Percentiles rank a stretch among this genome's conserved stretches.
Conservation (phyloP, 2,113 vertebrate genomes). For the Anser cygnoides region DNA sequence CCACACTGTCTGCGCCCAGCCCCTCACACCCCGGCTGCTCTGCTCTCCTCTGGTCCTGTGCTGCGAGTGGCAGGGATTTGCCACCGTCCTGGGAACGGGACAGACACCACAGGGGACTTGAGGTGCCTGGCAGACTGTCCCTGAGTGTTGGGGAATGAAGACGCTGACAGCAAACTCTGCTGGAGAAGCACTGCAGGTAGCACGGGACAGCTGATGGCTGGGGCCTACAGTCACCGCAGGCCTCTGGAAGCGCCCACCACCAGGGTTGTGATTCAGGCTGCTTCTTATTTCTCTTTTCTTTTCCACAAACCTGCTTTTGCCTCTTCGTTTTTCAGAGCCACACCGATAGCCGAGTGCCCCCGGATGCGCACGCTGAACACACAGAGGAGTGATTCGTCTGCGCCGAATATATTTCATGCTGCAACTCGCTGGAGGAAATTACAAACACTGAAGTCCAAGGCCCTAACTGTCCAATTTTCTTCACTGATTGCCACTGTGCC, state of each 20-base stretch:
- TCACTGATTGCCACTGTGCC: slow-evolving; percentile 27
- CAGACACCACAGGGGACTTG: not conserved
- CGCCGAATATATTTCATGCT: slow-evolving; percentile 27
- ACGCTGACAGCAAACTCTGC: not conserved
- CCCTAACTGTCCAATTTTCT: slow-evolving; percentile 26
- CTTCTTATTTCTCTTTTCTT: not conserved
- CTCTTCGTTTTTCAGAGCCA: not conserved
- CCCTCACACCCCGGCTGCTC: not conserved
- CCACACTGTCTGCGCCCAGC: not conserved
- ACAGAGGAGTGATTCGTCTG: not conserved
- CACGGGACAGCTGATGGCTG: not conserved
- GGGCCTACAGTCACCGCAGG: not conserved
- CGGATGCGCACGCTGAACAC: not conserved
- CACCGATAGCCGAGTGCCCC: fast-evolving
- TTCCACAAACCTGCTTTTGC: not conserved
- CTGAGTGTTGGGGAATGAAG: not conserved
- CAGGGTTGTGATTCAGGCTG: not conserved
- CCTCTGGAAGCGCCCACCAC: not conserved
- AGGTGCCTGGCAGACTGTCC: not conserved
- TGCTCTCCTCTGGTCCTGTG: not conserved
- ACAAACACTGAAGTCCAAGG: not conserved
- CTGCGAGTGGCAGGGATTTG: not conserved
- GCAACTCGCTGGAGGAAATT: not conserved
- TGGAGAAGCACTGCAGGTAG: not conserved
- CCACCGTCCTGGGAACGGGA: no score